phyloP scores from a whole-genome alignment of 2,888 invertebrate genomes.

The Xiphydria camelus region DNA sequence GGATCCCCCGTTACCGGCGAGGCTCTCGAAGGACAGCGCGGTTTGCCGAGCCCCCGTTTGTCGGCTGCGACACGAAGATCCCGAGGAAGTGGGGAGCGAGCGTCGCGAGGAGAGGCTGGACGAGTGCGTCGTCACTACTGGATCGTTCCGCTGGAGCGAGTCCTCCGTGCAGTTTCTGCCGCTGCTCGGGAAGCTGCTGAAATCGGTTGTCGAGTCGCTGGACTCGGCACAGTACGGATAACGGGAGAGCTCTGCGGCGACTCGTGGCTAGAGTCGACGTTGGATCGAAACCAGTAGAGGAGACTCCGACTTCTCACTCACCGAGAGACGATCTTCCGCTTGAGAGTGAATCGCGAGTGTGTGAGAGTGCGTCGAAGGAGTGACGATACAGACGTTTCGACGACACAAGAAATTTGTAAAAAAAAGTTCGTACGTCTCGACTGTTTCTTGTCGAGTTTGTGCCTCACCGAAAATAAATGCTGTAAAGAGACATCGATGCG shows the following conservation, averaged over 20 bases:
- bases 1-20: slow-evolving; percentile 34
- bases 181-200: slow-evolving; percentile 49
- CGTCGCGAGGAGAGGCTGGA: slow-evolving; percentile 13
- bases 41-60: slow-evolving; percentile 35
- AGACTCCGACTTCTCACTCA: no score
- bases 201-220: slow-evolving; percentile 49
- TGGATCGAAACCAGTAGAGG: no score
- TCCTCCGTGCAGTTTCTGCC: slow-evolving; percentile 43
- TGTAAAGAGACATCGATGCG: no score
- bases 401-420: no score
- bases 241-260: slow-evolving; percentile 12
- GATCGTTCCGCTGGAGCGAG: slow-evolving; percentile 32
- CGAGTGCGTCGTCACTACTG: slow-evolving; percentile 42
- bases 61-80: slow-evolving; percentile 2
- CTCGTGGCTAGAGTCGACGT: no score
- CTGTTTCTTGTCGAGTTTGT: no score
- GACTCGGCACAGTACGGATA: slow-evolving; percentile 49
- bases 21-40: slow-evolving; percentile 36
- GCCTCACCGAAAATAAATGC: no score
- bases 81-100: slow-evolving; percentile 1
- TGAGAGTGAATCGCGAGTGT: no score
- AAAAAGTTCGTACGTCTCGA: no score
- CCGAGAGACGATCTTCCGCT: no score
- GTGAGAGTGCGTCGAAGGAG: no score
- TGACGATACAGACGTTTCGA: no score